phyloP scores from a whole-genome alignment of 2,888 invertebrate species.

The Myopa testacea region DNA sequence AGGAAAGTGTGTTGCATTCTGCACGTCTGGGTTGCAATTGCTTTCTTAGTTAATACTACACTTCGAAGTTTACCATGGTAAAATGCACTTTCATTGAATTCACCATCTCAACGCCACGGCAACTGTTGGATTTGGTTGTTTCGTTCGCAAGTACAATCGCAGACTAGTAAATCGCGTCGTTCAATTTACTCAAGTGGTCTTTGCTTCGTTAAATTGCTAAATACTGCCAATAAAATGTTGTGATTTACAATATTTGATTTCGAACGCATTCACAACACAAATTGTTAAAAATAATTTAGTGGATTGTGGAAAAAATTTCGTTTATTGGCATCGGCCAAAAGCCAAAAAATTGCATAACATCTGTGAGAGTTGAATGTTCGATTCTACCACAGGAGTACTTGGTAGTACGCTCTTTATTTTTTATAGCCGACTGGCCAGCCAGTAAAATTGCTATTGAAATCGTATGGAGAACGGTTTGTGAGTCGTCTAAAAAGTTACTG shows the following conservation, averaged over 20 bases:
- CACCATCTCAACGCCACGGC: slow-evolving; percentile 49
- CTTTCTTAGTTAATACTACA: not conserved
- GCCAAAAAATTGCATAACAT: slow-evolving; percentile 61
- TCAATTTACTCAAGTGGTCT: slow-evolving; percentile 37
- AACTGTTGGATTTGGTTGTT: slow-evolving; percentile 34
- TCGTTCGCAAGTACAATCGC: slow-evolving; percentile 29
- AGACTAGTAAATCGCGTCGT: slow-evolving; percentile 43
- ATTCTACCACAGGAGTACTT: slow-evolving; percentile 14
- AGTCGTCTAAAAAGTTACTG: too few species aligned
- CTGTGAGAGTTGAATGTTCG: slow-evolving; percentile 46
- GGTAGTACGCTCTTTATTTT: not conserved
- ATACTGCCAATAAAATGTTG: slow-evolving; percentile 53
- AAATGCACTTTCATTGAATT: not conserved
- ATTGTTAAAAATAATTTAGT: slow-evolving; percentile 30
- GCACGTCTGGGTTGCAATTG: not conserved
- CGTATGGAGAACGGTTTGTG: too few species aligned
- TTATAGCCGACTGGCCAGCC: too few species aligned
- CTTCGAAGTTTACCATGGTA: not conserved
- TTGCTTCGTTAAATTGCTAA: slow-evolving; percentile 54
- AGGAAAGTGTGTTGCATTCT: not conserved
- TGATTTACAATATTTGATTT: slow-evolving; percentile 42
- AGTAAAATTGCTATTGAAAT: too few species aligned
- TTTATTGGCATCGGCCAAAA: slow-evolving; percentile 52
- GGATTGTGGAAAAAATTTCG: slow-evolving; percentile 38
- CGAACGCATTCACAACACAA: not conserved